These are phyloP conservation scores for Lucilia cuprina DNA, from an alignment of 1,140 invertebrate genomes.

Conservation along the genomic window DNA sequence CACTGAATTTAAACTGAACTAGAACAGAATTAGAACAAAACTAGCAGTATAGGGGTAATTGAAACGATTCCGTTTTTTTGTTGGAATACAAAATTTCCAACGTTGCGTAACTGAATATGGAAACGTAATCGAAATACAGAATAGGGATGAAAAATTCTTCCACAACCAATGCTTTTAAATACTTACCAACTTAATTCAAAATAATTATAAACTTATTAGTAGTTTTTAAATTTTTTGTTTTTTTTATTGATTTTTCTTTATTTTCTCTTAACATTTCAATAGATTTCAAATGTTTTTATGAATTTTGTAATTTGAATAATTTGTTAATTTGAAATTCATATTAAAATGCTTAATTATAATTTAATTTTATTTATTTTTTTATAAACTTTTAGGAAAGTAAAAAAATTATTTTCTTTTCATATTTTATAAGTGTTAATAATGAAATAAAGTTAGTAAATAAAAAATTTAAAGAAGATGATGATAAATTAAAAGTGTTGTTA, in stretches of 20 bases:
- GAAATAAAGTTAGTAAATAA: neutral
- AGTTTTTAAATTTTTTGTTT: constrained; percentile 6
- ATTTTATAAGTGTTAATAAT: neutral
- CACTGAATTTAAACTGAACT: too few species aligned
- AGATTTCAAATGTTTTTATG: constrained; percentile 31
- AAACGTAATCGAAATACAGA: too few species aligned
- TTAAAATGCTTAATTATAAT: constrained; percentile 25
- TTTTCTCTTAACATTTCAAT: constrained; percentile 21
- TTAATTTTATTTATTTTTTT: constrained; percentile 20
- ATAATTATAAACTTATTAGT: neutral
- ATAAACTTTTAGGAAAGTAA: constrained; percentile 16
- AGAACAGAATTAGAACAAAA: too few species aligned
- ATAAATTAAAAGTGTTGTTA: neutral
- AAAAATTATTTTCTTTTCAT: neutral
- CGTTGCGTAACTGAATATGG: too few species aligned
- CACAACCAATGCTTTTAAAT: too few species aligned
- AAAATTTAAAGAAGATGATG: neutral
- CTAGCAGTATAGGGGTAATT: too few species aligned
- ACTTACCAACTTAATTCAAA: neutral
- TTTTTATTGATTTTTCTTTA: constrained; percentile 14
- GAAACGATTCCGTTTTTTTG: too few species aligned
- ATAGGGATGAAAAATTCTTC: too few species aligned
- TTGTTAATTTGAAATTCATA: constrained; percentile 19
- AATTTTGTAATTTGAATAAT: constrained; percentile 17
- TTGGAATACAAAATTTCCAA: too few species aligned